Evolutionary conservation across 2,888 invertebrate species (phyloP), one percentile per base, ranked within the genome.

Genomic region (Leptinotarsa rubiginosa): DNA sequence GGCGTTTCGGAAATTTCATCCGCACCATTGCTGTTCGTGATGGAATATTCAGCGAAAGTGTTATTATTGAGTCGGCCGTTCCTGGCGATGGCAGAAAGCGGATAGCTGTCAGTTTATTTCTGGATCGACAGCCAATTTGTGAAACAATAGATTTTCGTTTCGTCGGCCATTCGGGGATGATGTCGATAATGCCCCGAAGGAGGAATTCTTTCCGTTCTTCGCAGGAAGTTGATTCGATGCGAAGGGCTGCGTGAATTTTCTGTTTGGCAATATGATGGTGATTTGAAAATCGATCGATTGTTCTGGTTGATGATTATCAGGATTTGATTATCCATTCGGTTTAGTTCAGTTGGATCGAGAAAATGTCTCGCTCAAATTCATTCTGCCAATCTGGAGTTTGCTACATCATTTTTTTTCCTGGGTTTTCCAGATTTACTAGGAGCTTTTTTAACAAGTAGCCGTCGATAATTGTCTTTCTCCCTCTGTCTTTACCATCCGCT

Each of bases 71-170:
- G 65, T 73, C 73, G 25, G 47, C 16, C 68, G 73, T 65, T 69
- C 47, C 54, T 69, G 73, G 65, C 65, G 65, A 25, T 59, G 59
- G 59, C 59, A 59, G 52, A 12, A 15, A 20, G 59, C 41, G 41
- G 41, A 41, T 25, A 52, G 49, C 67, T 73, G 73, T 73, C 73
- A 73, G 65, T 73, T 56, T 69, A 69, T 73, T 73, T 73, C 69
- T 54, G 56, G 69, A 69, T 73, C 73, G 69, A 22, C 22, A 65
- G 47, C 73, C 73, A 73, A 73, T 73, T 73, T 73, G 65, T 20
- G 65, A 69, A 73, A 73, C 73, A 73, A 73, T 73, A 73, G 65
- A 65, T 65, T 73, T 65, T 50, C 31, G 31, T 31, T 62, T 62
- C n/a, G 62, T 59, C 25, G 59, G 15, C 20, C 59, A 3, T 59